Conservation (phyloP, 2,888 invertebrate species). For the Syrista parreyssii region DNA sequence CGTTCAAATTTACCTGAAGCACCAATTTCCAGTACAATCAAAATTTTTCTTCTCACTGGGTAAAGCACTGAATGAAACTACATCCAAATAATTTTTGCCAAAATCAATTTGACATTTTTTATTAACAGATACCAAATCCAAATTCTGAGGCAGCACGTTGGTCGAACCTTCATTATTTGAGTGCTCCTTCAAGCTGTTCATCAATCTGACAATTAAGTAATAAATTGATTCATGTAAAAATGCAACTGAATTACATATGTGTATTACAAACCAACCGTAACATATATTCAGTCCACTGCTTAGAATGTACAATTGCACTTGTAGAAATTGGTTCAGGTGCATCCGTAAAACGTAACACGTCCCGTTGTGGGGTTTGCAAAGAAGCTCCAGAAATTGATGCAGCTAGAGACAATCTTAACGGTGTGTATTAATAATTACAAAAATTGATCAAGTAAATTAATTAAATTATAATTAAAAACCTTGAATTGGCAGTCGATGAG, state of each 20-base stretch:
- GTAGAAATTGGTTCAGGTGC: background rate
- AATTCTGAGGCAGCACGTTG: background rate
- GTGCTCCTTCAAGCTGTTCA: background rate
- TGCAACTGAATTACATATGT: background rate
- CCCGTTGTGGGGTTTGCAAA: background rate
- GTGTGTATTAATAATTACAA: background rate
- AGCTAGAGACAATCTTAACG: background rate
- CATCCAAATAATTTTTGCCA: background rate
- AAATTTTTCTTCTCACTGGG: background rate
- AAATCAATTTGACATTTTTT: background rate
- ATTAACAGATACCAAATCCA: background rate
- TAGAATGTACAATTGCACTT: background rate
- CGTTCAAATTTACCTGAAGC: background rate
- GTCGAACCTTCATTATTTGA: background rate
- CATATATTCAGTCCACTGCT: background rate
- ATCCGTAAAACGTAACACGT: background rate
- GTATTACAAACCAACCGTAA: background rate
- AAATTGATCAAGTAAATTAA: background rate
- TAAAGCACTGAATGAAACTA: background rate
- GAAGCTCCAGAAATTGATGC: background rate
- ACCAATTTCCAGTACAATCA: background rate
- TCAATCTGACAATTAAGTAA: background rate
- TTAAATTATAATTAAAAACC: background rate
- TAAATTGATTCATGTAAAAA: background rate
- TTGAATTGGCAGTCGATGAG: constrained; percentile 13